These are phyloP conservation scores for Oophaga sylvatica DNA, from an alignment of 2,797 vertebrate genomes.

Conservation along the genomic window DNA sequence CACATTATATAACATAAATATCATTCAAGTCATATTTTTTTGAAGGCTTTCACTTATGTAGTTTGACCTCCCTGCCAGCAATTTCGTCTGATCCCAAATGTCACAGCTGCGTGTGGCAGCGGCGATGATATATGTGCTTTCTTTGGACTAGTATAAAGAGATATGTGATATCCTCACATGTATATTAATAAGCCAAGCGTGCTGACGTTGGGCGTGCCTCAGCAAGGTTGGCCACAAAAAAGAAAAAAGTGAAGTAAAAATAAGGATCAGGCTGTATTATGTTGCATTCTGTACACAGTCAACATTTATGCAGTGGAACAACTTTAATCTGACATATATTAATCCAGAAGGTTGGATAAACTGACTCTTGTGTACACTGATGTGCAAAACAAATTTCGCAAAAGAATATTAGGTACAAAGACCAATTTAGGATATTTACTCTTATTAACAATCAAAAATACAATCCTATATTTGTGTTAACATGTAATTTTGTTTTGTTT, in stretches of 20 bases:
- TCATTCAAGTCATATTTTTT: constrained; percentile 48
- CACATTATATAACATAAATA: constrained; percentile 47
- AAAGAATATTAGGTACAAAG: too few relatives aligned
- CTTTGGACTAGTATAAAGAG: constrained; percentile 46
- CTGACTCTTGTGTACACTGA: neutral
- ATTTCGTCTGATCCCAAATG: constrained; percentile 45
- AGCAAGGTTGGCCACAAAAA: constrained; percentile 34
- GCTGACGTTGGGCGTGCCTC: constrained; percentile 38
- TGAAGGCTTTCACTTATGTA: constrained; percentile 45
- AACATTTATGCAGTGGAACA: neutral
- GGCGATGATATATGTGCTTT: constrained; percentile 51
- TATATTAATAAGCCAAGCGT: constrained; percentile 55
- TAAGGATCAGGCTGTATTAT: neutral
- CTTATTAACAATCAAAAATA: neutral
- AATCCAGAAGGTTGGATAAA: neutral
- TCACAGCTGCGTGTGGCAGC: constrained; percentile 39
- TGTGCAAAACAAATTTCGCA: neutral
- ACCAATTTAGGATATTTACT: too few relatives aligned
- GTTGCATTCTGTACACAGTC: constrained; percentile 6
- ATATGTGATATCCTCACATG: constrained; percentile 51
- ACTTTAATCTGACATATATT: neutral
- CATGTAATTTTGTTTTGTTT: neutral
- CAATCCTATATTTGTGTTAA: neutral
- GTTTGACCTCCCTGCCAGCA: constrained; percentile 49
- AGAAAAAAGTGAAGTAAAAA: constrained; percentile 13